Base-by-base conservation (phyloP, 2,888 invertebrate species). In the Ormyrus labotus region DNA sequence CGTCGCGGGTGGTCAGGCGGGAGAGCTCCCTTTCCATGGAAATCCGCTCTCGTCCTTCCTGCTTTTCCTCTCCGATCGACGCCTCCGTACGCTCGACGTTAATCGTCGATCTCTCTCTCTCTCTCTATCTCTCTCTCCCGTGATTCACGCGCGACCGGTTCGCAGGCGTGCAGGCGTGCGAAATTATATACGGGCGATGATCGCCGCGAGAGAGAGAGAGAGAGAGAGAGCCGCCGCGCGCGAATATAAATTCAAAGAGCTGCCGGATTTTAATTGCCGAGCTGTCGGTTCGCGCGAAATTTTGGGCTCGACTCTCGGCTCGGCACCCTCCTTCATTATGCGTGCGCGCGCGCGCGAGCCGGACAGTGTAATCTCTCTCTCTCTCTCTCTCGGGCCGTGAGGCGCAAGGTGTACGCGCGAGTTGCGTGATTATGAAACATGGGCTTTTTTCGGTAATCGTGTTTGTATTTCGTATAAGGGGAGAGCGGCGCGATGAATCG, bases 191-290 rank as follows among this genome's bases (percentile, higher is more conserved):
- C 19, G 51, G 57, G n/a, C 9, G 64, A 72, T 68, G 65, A 67
- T 67, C 53, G 6, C 53, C 34, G 55, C 68, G 34, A 53, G 68
- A 55, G 19, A 19, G 19, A 68, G 53, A 53, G 3, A 68, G 53
- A 53, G 2, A 19, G 19, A 19, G 19, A 68, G 53, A 55, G 3
- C 34, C 34, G 34, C 34, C 34, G 34, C 34, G 45, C 72, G 63
- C 13, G 72, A 64, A 73, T 73, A 73, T 73, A 73, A 67, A 67
- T 75, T 75, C 74, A 61, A 53, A 67, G 78, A 57, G 45, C 71
- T 78, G 57, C 65, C 60, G 53, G 78, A 75, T 80, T 83, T 83
- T 82, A 80, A 80, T 81, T 69, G 13, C 64, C 65, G 75, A 6
- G 19, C 70, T 71, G 58, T 13, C 9, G 11, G 34, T 10, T 65